These are phyloP conservation scores for Mastomys natalensis DNA, from an alignment of 2,113 vertebrate genomes.

Conservation along the genomic window DNA sequence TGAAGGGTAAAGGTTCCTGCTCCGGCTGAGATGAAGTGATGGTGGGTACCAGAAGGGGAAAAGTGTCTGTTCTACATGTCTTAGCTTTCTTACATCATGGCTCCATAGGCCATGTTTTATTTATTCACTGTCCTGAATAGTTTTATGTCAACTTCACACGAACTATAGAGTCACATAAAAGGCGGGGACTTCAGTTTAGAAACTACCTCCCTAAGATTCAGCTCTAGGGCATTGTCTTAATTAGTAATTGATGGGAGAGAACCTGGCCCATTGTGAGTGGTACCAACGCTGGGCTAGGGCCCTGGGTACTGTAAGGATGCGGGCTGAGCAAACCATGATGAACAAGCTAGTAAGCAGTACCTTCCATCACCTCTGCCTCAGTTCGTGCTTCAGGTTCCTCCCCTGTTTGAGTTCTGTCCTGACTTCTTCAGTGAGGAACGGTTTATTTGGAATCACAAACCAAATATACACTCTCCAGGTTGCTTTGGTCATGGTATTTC, in stretches of 20 bases:
- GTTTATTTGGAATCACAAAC: neutral
- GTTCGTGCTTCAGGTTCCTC: neutral
- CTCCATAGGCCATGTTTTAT: neutral
- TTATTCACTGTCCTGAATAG: neutral
- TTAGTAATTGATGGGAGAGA: neutral
- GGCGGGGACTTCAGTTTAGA: neutral
- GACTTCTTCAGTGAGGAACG: neutral
- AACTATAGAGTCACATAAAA: neutral
- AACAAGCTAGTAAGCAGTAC: neutral
- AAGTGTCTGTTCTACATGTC: neutral
- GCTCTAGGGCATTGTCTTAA: neutral
- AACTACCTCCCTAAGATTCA: neutral
- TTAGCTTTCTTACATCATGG: neutral
- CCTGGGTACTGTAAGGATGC: neutral
- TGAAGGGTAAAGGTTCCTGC: neutral
- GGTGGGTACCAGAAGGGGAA: neutral
- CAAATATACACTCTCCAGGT: neutral
- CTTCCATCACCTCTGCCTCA: neutral
- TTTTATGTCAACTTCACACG: neutral
- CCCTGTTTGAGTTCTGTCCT: neutral
- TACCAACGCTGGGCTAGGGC: neutral
- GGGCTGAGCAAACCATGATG: neutral
- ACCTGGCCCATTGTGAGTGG: too few species aligned
- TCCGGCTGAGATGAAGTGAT: neutral
- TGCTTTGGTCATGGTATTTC: neutral